A percentile compares a stretch with the other conserved stretches of the same genome.
These are phyloP conservation scores for Micromussa lordhowensis DNA, from an alignment of 92 coral and sea anemone genomes.

Conservation along the genomic window DNA sequence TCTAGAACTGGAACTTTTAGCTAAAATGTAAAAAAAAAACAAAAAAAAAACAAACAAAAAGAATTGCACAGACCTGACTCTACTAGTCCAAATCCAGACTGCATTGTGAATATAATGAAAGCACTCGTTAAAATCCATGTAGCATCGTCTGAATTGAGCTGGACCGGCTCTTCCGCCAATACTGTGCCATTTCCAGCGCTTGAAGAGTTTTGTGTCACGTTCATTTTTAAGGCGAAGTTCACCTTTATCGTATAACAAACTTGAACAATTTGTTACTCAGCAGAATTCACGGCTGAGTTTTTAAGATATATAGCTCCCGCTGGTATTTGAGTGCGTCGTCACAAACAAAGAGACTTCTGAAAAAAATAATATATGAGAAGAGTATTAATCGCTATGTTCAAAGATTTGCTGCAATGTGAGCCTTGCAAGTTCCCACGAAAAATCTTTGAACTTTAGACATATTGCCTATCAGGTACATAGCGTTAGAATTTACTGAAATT, in stretches of 20 bases:
- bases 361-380: neutral
- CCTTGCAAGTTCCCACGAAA: neutral
- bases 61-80: constrained; percentile 66
- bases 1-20: neutral
- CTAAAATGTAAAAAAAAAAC: neutral
- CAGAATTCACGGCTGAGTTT: neutral
- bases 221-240: neutral
- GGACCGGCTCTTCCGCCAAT: neutral
- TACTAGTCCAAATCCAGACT: constrained; percentile 94
- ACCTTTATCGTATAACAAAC: neutral
- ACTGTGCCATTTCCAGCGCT: neutral
- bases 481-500: neutral
- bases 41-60: neutral
- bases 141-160: constrained; percentile 84
- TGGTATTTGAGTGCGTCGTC: neutral
- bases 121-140: constrained; percentile 99
- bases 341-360: neutral
- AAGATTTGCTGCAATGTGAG: neutral
- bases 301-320: neutral
- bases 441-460: neutral
- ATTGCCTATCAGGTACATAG: neutral
- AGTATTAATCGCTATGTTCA: no score
- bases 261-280: neutral
- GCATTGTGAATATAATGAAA: constrained; percentile 97
- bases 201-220: constrained; percentile 6